Evolutionary conservation across 2,797 vertebrate genomes (phyloP).

Genomic region (Pseudochirops cupreus): DNA sequence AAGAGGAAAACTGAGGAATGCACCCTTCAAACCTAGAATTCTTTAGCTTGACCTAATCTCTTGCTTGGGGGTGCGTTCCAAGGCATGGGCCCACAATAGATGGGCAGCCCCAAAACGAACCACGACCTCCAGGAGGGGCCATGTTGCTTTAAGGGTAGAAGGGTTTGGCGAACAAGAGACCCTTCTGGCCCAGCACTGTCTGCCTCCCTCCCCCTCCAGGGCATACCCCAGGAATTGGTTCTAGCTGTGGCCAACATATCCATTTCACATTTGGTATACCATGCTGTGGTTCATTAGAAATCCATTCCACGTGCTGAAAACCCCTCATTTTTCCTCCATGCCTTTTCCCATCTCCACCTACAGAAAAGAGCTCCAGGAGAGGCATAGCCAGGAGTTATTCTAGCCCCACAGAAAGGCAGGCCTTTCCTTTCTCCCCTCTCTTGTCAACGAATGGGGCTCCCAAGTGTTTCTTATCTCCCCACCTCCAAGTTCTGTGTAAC

Average conservation of each 20-base stretch:
- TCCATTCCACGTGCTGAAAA: background rate
- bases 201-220: background rate
- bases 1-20: background rate
- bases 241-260: background rate
- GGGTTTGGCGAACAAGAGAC: background rate
- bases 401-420: background rate
- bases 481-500: background rate
- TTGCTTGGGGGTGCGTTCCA: background rate
- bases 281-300: conserved; percentile 8
- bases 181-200: background rate
- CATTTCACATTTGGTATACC: background rate
- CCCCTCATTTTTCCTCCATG: background rate
- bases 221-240: background rate
- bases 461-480: background rate
- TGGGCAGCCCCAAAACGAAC: background rate
- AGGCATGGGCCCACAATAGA: background rate
- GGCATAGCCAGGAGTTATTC: background rate
- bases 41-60: background rate
- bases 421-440: background rate
- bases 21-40: background rate
- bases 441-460: background rate
- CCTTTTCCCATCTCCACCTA: background rate
- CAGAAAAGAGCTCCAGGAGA: background rate
- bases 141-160: background rate
- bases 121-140: conserved; percentile 26